phyloP scores from a whole-genome alignment of 2,797 vertebrate species.

The Semaprochilodus insignis region DNA sequence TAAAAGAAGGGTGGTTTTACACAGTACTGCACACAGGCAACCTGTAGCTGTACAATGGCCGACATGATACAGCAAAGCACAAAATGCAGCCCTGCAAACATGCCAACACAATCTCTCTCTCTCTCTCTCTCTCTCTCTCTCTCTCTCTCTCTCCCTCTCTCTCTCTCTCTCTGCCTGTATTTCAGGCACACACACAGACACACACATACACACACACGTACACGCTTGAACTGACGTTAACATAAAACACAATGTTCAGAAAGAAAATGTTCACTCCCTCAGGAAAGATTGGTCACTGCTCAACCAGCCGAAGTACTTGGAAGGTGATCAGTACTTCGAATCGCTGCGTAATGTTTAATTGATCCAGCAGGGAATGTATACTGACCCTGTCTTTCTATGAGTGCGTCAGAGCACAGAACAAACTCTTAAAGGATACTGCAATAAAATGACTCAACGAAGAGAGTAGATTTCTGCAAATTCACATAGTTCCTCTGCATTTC shows the following conservation, averaged over 20 bases:
- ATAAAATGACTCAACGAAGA: constrained; percentile 42
- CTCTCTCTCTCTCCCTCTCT: background rate
- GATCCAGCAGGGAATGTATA: constrained; percentile 20
- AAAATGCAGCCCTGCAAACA: background rate
- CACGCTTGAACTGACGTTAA: constrained; percentile 27
- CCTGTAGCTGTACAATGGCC: constrained; percentile 12
- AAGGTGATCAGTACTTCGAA: constrained; percentile 71
- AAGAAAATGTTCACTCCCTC: constrained; percentile 37
- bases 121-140: background rate
- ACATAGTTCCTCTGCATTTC: background rate
- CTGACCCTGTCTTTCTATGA: constrained; percentile 4
- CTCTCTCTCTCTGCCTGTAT: background rate
- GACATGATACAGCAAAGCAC: background rate
- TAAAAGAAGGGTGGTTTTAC: too few relatives aligned
- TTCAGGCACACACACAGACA: constrained; percentile 19
- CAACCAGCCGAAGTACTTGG: constrained; percentile 81
- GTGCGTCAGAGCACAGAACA: constrained; percentile 39
- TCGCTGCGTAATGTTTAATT: constrained; percentile 38
- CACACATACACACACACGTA: constrained; percentile 40
- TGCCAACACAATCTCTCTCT: constrained; percentile 27
- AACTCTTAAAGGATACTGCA: constrained; percentile 52
- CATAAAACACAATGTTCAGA: constrained; percentile 19
- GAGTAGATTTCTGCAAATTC: background rate
- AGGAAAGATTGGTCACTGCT: constrained; percentile 78
- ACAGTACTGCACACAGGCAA: background rate